Percentiles rank a stretch among this genome's conserved stretches.
These are phyloP conservation scores for Pygoscelis antarcticus DNA, from an alignment of 2,113 vertebrate genomes.

Conservation along the genomic window DNA sequence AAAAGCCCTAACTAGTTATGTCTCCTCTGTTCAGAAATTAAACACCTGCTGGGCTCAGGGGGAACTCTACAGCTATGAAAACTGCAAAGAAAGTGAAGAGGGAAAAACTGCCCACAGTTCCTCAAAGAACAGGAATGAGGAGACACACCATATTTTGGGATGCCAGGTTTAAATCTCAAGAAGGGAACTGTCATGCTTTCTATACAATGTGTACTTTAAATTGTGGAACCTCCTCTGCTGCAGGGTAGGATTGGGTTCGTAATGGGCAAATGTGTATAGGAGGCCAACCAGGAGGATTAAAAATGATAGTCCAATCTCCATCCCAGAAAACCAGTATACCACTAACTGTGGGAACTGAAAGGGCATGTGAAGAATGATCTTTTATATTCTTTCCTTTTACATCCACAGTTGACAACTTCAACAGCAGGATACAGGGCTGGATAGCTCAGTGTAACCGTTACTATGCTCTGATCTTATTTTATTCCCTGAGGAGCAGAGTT, in stretches of 20 bases:
- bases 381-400: not conserved
- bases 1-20: not conserved
- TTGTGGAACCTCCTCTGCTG: not conserved
- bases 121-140: not conserved
- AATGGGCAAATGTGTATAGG: not conserved
- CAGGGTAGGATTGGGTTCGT: not conserved
- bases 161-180: not conserved
- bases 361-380: not conserved
- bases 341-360: not conserved
- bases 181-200: not conserved
- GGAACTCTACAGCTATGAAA: not conserved
- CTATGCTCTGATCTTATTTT: not conserved
- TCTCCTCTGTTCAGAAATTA: not conserved
- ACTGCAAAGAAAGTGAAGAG: not conserved
- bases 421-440: not conserved
- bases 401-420: accelerated
- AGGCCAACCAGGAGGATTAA: not conserved
- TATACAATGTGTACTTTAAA: not conserved
- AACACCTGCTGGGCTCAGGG: not conserved
- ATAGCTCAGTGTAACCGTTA: not conserved
- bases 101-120: not conserved
- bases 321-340: not conserved
- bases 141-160: not conserved
- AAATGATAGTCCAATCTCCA: not conserved
- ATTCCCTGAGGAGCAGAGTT: not conserved